Conservation (phyloP, 2,113 vertebrate genomes). For the Pluvianellus socialis region DNA sequence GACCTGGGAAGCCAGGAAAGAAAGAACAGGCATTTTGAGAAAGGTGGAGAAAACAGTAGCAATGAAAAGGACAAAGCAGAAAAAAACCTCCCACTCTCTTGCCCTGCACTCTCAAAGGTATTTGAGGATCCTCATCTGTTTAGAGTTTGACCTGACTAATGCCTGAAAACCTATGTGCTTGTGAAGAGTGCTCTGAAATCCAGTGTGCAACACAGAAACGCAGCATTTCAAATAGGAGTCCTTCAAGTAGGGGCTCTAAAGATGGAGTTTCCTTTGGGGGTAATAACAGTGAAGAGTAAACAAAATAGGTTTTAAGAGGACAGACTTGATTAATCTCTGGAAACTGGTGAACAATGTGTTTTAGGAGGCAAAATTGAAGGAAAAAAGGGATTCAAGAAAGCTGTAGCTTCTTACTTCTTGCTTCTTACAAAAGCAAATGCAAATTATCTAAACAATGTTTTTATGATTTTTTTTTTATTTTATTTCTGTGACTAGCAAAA, state of each 20-base stretch:
- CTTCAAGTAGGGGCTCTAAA: not conserved
- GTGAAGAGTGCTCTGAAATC: not conserved
- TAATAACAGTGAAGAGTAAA: not conserved
- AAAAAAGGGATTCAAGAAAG: not conserved
- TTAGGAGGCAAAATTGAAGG: not conserved
- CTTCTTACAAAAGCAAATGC: not conserved
- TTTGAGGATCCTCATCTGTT: not conserved
- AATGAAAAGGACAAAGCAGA: not conserved
- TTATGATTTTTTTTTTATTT: not conserved
- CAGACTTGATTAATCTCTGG: not conserved
- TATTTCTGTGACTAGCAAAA: not conserved
- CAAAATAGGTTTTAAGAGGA: not conserved
- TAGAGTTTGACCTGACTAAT: not conserved
- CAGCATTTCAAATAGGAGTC: not conserved
- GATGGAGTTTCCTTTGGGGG: not conserved
- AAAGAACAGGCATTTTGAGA: not conserved
- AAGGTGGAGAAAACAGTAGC: not conserved
- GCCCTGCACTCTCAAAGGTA: not conserved
- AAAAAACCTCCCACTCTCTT: not conserved
- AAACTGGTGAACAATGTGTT: not conserved
- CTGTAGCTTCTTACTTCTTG: not conserved
- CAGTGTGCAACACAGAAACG: not conserved
- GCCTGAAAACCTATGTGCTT: not conserved
- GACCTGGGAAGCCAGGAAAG: not conserved
- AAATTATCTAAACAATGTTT: not conserved